Evolutionary conservation across 1,140 invertebrate genomes (phyloP), one percentile per base, ranked within the genome.

Genomic region (Neodiprion lecontei): DNA sequence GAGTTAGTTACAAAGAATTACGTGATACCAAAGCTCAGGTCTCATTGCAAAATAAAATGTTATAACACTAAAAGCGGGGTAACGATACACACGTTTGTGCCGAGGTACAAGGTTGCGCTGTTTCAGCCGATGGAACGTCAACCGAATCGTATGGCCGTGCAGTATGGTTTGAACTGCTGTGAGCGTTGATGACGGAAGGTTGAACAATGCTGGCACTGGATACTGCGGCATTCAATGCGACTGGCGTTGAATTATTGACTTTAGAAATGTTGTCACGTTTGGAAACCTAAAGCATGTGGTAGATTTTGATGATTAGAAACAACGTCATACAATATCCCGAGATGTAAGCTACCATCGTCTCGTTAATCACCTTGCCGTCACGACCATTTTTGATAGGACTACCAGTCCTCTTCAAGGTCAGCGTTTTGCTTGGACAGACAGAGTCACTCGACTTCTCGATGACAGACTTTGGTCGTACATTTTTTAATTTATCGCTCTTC

Each of bases 131-230:
- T 9, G 90, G 88, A 7, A 91, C 80, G 10, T 88, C 88, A 14
- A 91, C 88, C 3, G 91, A 90, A 80, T 92, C 90, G 2, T 91
- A 91, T 2, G 92, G 90, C 91, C 91, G 92, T 7, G 92, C 76
- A 78, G 91, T 91, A 3, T 91, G 82, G 75, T 86, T 87, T 65
- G 76, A 47, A 61, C 78, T 72, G 9, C 78, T 73, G 67, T 87
- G 81, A 61, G 50, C 4, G 79, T 67, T 4, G 79, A 73, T 11
- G 75, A 75, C 9, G 65, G 7, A 61, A 40, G 28, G 12, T 74
- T 80, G 76, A 76, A 79, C 78, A 10, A 77, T 28, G 65, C 74
- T 81, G 66, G 75, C 79, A 50, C 72, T 79, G 9, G 76, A 71
- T 10, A 78, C 72, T 11, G 74, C 78, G 0, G 77, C 65, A 1